Evolutionary conservation across 2,113 vertebrate genomes (phyloP), one percentile per base, ranked within the genome.

Genomic region (Prolemur simus): DNA sequence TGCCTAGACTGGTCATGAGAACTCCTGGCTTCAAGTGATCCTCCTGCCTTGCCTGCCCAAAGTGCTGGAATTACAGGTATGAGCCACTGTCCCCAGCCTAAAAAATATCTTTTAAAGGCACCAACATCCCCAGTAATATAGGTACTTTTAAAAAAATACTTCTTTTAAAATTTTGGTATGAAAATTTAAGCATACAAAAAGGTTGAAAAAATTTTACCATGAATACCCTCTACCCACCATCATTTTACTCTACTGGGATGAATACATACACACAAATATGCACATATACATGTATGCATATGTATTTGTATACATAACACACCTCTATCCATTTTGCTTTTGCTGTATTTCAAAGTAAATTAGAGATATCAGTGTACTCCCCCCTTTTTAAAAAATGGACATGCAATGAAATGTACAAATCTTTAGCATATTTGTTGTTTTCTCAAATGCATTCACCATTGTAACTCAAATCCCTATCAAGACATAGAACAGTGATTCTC

Each of bases 341-440:
- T 89, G 76, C 87, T 56, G 21, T 9, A 74, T 80, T 89, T 95
- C 54, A 49, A 91, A 94, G 45, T 68, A 91, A 83, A 63, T 42
- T 77, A 2, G 8, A 78, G 47, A 78, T 3, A 83, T 37, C 47
- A 88, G 23, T 66, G 73, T 66, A 66, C 5, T 47, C 1, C 10
- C 13, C 29, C 5, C 8, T 39, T 91, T 71, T 58, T 15, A 77
- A 45, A 89, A 89, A 89, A 92, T 66, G 71, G 60, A 85, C 49
- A 85, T 34, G 58, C 34, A 77, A 84, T 42, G n/a, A 83, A 89
- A 85, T 69, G 21, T 6, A 78, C 45, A 87, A 73, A 86, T 63
- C 49, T 88, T 83, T 18, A 83, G 60, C 25, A 8, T 42, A 64
- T 74, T 82, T 71, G 45, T 13, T 81, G 37, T 87, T 95, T 73